Conservation (phyloP, 2,113 vertebrate genomes). For the Alligator mississippiensis region DNA sequence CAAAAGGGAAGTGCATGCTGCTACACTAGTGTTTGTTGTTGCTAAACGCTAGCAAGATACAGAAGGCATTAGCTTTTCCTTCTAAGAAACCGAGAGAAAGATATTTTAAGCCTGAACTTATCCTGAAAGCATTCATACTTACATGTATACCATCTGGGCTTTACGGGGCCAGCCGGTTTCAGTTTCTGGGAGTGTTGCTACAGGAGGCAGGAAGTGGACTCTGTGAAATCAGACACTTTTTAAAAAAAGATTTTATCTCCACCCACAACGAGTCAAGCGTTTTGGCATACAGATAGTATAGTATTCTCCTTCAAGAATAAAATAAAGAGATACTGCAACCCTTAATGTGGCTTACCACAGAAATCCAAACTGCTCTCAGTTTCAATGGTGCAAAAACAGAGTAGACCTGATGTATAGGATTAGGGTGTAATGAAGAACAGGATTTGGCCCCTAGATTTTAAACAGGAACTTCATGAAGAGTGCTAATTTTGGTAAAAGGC, state of each 20-base stretch:
- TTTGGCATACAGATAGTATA: not conserved
- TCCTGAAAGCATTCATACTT: conserved; percentile 39
- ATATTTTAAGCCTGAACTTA: not conserved
- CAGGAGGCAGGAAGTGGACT: conserved; percentile 46
- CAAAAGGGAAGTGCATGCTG: not conserved
- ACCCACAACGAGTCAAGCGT: not conserved
- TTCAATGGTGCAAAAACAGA: not conserved
- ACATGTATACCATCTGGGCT: not conserved
- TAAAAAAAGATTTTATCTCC: conserved; percentile 19
- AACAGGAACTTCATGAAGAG: not conserved
- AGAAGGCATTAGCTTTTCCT: conserved; percentile 35
- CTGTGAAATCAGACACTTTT: conserved; percentile 33
- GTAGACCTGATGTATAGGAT: not conserved
- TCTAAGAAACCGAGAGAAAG: not conserved
- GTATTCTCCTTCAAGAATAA: not conserved
- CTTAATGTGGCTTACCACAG: not conserved
- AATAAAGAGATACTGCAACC: not conserved
- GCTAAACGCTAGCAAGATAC: not conserved
- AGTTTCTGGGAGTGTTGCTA: conserved; percentile 31
- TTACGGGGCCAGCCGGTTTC: conserved; percentile 49
- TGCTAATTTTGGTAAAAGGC: not conserved
- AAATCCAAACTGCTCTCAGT: not conserved
- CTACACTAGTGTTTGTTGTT: fast-evolving
- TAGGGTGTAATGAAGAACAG: not conserved
- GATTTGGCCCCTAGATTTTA: not conserved